Evolutionary conservation across 2,797 vertebrate genomes (phyloP), one percentile per base, ranked within the genome.

Genomic region (Clamator glandarius): DNA sequence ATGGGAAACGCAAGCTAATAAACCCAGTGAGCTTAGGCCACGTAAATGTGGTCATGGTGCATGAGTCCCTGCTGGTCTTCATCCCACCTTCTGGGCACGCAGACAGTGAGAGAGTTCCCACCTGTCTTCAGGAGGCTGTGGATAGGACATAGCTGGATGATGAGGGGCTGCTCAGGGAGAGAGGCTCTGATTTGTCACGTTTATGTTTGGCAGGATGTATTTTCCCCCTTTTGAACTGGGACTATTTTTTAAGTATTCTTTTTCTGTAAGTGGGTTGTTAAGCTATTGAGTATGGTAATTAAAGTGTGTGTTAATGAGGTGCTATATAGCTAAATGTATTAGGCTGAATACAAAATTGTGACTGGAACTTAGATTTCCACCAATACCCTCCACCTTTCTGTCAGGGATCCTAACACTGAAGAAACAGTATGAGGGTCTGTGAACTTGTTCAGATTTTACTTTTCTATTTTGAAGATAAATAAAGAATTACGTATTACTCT

Each of bases 1-100:
- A 0, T 21, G 25, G 20, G 42, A 67, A 83, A 11, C 0, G 0
- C 35, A 39, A 55, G 14, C 17, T 36, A n/a, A 55, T 15, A 26
- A 81, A n/a, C 9, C 20, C n/a, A 39, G 35, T 29, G 35, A 52
- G 44, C 16, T 23, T 57, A 67, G 33, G 31, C 35, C 4, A 0
- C 2, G 4, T 6, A 3, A 50, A 41, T 2, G 46, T 39, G 57
- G 6, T 58, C 17, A 5, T 33, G 62, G 29, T 39, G 28, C 51
- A 69, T 25, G n/a, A 54, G 26, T 88, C 20, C 12, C 2, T 28
- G 28, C 66, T 52, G 31, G 17, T 10, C 72, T 33, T 18, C 11
- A 20, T 73, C 79, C 46, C 25, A 8, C 24, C 28, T 54, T 41
- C 51, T 39, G 66, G 48, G 31, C 25, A 12, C 48, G n/a, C 21